Conservation (phyloP, 1,140 invertebrate species). For the Coelopa frigida region DNA sequence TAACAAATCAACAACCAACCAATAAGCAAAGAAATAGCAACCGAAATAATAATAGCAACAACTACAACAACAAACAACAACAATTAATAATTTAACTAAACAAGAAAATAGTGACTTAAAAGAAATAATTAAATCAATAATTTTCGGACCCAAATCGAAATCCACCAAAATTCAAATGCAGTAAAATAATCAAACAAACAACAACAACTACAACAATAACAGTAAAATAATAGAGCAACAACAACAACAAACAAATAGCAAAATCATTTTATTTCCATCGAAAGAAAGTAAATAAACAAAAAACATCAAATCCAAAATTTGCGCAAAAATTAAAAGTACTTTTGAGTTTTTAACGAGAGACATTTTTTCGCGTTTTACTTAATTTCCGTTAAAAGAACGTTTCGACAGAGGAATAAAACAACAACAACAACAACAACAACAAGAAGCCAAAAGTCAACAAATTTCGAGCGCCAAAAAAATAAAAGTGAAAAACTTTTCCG, state of each 20-base stretch:
- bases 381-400: too few relatives aligned
- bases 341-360: too few relatives aligned
- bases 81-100: conserved; percentile 2
- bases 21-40: conserved; percentile 10
- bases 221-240: conserved; percentile 16
- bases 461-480: neutral
- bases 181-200: conserved; percentile 19
- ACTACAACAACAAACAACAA: conserved; percentile 6
- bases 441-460: neutral
- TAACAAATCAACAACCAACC: conserved; percentile 5
- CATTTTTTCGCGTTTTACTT: too few relatives aligned
- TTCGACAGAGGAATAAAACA: too few relatives aligned
- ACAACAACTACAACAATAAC: conserved; percentile 15
- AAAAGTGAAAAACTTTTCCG: conserved; percentile 11
- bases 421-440: neutral
- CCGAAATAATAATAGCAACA: conserved; percentile 21
- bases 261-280: conserved; percentile 6
- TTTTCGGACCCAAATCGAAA: too few relatives aligned
- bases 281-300: conserved; percentile 4
- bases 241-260: conserved; percentile 15
- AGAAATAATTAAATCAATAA: conserved; percentile 25
- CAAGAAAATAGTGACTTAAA: conserved; percentile 16
- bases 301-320: neutral
- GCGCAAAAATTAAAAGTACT: neutral
- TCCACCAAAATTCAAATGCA: too few relatives aligned